phyloP scores from a whole-genome alignment of 2,888 invertebrate genomes.

The Chelonus formosanus region DNA sequence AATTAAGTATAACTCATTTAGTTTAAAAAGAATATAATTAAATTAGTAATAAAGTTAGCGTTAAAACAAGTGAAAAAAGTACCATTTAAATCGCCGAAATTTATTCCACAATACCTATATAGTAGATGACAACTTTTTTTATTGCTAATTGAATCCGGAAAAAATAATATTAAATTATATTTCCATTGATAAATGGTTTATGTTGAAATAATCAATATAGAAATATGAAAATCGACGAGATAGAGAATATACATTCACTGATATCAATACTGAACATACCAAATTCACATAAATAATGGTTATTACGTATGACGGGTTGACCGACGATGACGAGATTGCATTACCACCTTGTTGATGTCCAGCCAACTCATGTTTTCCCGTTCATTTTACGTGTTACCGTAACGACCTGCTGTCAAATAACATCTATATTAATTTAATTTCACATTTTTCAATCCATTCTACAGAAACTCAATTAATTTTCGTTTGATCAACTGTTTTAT shows the following conservation, averaged over 20 bases:
- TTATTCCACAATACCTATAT: too few species aligned
- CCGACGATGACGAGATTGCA: constrained; percentile 48
- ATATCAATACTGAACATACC: constrained; percentile 10
- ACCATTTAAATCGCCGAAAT: too few species aligned
- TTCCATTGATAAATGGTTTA: constrained; percentile 1
- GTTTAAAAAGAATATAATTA: too few species aligned
- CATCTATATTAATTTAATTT: constrained; percentile 17
- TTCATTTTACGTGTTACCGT: constrained; percentile 7
- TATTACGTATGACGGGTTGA: constrained; percentile 48
- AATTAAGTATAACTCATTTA: too few species aligned
- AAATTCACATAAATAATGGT: constrained; percentile 45
- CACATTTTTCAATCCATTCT: constrained; percentile 7
- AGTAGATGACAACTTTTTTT: constrained; percentile 5
- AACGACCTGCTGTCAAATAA: constrained; percentile 6
- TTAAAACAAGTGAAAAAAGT: too few species aligned
- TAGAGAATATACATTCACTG: constrained; percentile 17
- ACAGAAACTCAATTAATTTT: constrained; percentile 6
- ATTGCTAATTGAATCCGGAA: constrained; percentile 6
- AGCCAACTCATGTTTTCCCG: constrained; percentile 9
- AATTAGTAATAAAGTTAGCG: too few species aligned
- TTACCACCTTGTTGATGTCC: constrained; percentile 38
- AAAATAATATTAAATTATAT: constrained; percentile 1
- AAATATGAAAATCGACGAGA: constrained; percentile 1
- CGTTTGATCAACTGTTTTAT: constrained; percentile 1
- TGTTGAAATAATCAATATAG: background rate